Base-by-base conservation (phyloP, 2,888 invertebrate genomes). In the Andrena minutula region DNA sequence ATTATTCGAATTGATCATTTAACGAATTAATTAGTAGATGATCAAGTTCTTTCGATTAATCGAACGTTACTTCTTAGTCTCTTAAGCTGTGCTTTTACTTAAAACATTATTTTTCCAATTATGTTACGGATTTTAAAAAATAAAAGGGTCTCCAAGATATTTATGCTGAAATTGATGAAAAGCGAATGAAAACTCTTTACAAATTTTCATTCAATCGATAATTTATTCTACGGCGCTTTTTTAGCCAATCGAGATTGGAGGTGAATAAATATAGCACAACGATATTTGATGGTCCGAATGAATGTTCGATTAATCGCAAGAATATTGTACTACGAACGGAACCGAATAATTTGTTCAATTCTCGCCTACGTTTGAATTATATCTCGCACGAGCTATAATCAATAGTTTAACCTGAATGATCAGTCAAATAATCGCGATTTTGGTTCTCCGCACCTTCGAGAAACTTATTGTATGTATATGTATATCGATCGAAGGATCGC, bases 391-490 rank as follows among this genome's bases (percentile, higher is more conserved):
- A 35, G 41, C 56, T 56, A 8, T 2, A 23, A 64, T 47, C 28
- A 32, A 7, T 47, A 2, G 66, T 20, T 30, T 53, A 30, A 65
- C 32, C 2, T 4, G 41, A 60, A 51, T 74, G 72, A 53, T 80
- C 79, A 20, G 61, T 80, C 66, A 79, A 80, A 80, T 80, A 80
- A 63, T 80, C 80, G 63, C 16, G 41, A 32, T 56, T 66, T 20
- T 73, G 63, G 53, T 60, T 80, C 63, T 73, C 41, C 61, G 80
- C 73, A 73, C 73, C 80, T 80, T 80, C 80, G 79, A 47, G n/a
- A 70, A 79, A 80, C 32, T 80, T 80, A 73, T 79, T 78, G 79
- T 88, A 86, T 86, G 81, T 80, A 75, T 74, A 81, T 80, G 80
- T 79, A 80, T 75, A 75, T 80, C 81, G 80, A 82, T 75, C 81